phyloP scores from a whole-genome alignment of 2,797 vertebrate genomes.

The Hyperoplus lanceolatus region DNA sequence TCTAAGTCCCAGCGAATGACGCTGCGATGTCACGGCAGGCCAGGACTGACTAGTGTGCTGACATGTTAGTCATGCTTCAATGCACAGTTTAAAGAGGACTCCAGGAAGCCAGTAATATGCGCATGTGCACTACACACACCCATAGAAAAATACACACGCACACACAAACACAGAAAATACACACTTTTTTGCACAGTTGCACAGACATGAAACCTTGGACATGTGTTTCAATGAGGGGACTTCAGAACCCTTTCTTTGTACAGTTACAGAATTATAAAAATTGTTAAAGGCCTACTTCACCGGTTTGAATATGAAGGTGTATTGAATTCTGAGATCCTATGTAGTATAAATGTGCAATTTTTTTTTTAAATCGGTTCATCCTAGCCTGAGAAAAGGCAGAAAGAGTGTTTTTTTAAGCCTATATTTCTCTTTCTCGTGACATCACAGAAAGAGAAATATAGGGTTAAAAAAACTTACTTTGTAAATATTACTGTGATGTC shows the following conservation, averaged over 20 bases:
- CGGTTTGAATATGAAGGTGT: too few relatives aligned
- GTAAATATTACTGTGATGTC: too few relatives aligned
- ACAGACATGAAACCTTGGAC: constrained; percentile 58
- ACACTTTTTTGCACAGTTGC: constrained; percentile 54
- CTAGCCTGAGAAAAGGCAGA: too few relatives aligned
- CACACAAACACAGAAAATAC: constrained; percentile 24
- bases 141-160: constrained; percentile 25
- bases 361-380: too few relatives aligned
- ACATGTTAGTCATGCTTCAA: constrained; percentile 84
- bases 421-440: too few relatives aligned
- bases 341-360: too few relatives aligned
- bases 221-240: constrained; percentile 46
- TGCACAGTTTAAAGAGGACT: constrained; percentile 88
- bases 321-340: too few relatives aligned
- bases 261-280: constrained; percentile 20
- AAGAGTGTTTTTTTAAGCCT: too few relatives aligned
- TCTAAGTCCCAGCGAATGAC: constrained; percentile 56
- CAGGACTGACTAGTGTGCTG: constrained; percentile 67
- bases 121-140: constrained; percentile 45
- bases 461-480: too few relatives aligned
- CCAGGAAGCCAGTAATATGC: constrained; percentile 62
- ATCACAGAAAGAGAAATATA: too few relatives aligned
- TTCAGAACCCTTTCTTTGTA: constrained; percentile 17
- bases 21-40: constrained; percentile 58
- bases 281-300: too few relatives aligned